phyloP scores from a whole-genome alignment of 53 echinoderm and acorn worm species.

The Paracentrotus lividus region DNA sequence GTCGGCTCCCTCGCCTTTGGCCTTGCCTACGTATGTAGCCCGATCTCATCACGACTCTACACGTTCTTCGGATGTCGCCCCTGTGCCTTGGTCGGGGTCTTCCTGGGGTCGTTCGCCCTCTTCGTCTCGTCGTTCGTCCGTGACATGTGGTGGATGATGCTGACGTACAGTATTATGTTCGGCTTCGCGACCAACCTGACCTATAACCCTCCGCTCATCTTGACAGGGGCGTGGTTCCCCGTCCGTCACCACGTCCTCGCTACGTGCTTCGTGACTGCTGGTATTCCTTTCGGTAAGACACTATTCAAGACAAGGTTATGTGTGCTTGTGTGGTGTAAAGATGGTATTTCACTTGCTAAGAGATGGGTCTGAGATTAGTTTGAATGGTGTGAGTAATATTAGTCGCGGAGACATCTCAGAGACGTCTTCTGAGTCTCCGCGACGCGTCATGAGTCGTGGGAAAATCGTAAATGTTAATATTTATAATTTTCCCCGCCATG shows the following conservation, averaged over 20 bases:
- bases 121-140: conserved; percentile 89
- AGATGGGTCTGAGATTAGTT: too few relatives aligned
- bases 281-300: conserved; percentile 96
- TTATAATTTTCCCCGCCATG: too few relatives aligned
- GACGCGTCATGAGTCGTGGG: too few relatives aligned
- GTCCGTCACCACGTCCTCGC: conserved; percentile 89
- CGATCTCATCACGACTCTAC: conserved; percentile 91
- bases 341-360: too few relatives aligned
- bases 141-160: conserved; percentile 87
- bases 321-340: too few relatives aligned
- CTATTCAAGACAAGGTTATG: too few relatives aligned
- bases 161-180: conserved; percentile 95
- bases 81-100: conserved; percentile 82
- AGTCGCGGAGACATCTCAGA: too few relatives aligned
- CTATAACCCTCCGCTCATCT: conserved; percentile 91
- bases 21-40: conserved; percentile 93
- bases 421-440: too few relatives aligned
- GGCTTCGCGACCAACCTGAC: conserved; percentile 94
- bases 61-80: conserved; percentile 85
- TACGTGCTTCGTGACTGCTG: conserved; percentile 91
- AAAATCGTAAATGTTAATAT: too few relatives aligned
- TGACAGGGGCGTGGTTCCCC: conserved; percentile 95
- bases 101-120: conserved; percentile 82
- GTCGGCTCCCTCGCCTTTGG: conserved; percentile 98
- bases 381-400: too few relatives aligned